phyloP scores from a whole-genome alignment of 30 jellyfish, hydroid and myxozoan genomes.

The Cassiopea xamachana region DNA sequence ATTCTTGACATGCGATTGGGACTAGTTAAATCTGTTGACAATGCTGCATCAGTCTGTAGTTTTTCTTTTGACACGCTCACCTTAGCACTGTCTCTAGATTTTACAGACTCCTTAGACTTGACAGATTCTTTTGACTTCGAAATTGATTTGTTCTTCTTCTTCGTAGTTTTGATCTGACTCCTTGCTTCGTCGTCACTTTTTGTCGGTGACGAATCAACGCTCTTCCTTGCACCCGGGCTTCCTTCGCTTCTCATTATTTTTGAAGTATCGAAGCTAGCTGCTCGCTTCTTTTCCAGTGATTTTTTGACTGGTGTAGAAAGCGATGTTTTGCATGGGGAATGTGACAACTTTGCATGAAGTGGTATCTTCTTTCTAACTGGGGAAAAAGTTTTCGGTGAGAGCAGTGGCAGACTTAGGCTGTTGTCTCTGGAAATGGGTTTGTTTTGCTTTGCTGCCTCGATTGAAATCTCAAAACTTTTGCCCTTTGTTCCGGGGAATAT shows the following conservation, averaged over 20 bases:
- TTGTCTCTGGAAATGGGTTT: constrained; percentile 44
- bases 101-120: constrained; percentile 52
- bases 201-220: constrained; percentile 57
- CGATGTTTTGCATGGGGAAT: constrained; percentile 65
- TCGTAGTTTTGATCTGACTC: neutral
- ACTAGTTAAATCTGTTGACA: constrained; percentile 5
- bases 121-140: constrained; percentile 52
- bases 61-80: constrained; percentile 24
- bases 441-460: constrained; percentile 34
- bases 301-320: constrained; percentile 60
- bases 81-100: constrained; percentile 24
- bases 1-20: constrained; percentile 79
- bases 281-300: constrained; percentile 61
- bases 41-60: constrained; percentile 34
- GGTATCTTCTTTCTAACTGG: constrained; percentile 31
- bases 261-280: constrained; percentile 66
- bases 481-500: constrained; percentile 33
- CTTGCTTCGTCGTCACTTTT: constrained; percentile 60
- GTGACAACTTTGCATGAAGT: constrained; percentile 66
- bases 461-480: constrained; percentile 32
- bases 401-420: constrained; percentile 58
- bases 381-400: constrained; percentile 29
- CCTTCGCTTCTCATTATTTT: neutral
- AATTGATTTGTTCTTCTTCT: constrained; percentile 11
- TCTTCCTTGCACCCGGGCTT: constrained; percentile 26